A percentile compares a stretch with the other conserved stretches of the same genome.
These are phyloP conservation scores for Micromussa lordhowensis DNA, from an alignment of 92 coral and sea anemone species.

Conservation along the genomic window DNA sequence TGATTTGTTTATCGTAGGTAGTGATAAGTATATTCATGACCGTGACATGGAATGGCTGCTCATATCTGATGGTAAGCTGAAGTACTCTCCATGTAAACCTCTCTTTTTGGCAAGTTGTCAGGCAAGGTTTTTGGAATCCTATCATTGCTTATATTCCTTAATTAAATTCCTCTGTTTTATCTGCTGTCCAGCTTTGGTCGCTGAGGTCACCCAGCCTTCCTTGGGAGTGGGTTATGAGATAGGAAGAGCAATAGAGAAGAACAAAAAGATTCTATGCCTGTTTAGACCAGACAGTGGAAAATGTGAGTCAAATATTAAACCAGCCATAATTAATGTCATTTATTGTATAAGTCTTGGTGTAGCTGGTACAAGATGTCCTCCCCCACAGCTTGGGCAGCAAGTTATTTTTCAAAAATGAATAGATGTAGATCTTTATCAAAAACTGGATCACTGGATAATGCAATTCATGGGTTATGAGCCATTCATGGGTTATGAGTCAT, in stretches of 20 bases:
- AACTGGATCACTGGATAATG: too few species aligned
- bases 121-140: too few species aligned
- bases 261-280: slow-evolving; percentile 87
- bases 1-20: slow-evolving; percentile 37
- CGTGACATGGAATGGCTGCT: slow-evolving; percentile 90
- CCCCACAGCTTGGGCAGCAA: neutral
- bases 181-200: slow-evolving; percentile 79
- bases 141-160: too few species aligned
- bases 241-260: slow-evolving; percentile 92
- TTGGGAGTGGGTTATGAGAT: slow-evolving; percentile 98
- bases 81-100: neutral
- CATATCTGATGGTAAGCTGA: slow-evolving; percentile 79
- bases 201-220: slow-evolving; percentile 98
- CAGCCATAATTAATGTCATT: neutral
- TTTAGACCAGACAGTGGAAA: slow-evolving; percentile 92
- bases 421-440: too few species aligned
- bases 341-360: neutral
- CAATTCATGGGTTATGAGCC: too few species aligned
- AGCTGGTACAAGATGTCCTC: neutral
- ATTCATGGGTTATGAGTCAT: too few species aligned
- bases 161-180: neutral
- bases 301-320: slow-evolving; percentile 60
- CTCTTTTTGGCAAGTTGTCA: neutral
- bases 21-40: slow-evolving; percentile 89
- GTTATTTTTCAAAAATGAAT: neutral